Percentiles rank a stretch among this genome's conserved stretches.
phyloP scores from a whole-genome alignment of 2,113 vertebrate genomes.

The Ochotona curzoniae region DNA sequence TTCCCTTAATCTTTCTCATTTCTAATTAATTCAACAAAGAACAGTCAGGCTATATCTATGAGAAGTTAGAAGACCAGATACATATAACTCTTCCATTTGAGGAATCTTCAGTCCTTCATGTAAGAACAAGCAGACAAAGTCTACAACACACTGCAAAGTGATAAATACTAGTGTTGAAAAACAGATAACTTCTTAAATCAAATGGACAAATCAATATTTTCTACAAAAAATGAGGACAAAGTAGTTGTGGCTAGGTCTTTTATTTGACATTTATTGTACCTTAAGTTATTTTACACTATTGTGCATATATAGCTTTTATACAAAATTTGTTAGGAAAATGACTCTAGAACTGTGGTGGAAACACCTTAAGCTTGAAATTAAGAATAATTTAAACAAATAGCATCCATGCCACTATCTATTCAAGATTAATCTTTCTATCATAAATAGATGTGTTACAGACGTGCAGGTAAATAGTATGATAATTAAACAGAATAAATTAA shows the following conservation, averaged over 20 bases:
- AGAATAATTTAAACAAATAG: neutral
- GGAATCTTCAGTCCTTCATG: neutral
- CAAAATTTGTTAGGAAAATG: neutral
- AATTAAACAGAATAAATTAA: neutral
- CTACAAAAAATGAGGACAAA: neutral
- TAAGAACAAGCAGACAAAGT: neutral
- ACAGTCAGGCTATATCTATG: neutral
- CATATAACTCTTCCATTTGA: neutral
- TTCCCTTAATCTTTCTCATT: neutral
- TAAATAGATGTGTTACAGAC: neutral
- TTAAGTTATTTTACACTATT: neutral
- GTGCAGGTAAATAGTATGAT: neutral
- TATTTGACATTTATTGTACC: neutral
- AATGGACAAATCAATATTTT: neutral
- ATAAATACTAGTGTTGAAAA: neutral
- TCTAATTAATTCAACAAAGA: neutral
- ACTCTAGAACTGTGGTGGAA: neutral
- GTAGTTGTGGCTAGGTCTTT: neutral
- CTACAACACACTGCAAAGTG: neutral
- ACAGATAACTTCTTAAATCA: neutral
- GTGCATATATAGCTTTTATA: neutral
- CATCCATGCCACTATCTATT: neutral
- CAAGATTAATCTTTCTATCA: neutral
- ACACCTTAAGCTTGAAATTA: neutral
- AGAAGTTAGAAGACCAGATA: slow-evolving; percentile 20